These are phyloP conservation scores for Alouatta palliata DNA, from an alignment of 2,113 vertebrate species.

Conservation along the genomic window DNA sequence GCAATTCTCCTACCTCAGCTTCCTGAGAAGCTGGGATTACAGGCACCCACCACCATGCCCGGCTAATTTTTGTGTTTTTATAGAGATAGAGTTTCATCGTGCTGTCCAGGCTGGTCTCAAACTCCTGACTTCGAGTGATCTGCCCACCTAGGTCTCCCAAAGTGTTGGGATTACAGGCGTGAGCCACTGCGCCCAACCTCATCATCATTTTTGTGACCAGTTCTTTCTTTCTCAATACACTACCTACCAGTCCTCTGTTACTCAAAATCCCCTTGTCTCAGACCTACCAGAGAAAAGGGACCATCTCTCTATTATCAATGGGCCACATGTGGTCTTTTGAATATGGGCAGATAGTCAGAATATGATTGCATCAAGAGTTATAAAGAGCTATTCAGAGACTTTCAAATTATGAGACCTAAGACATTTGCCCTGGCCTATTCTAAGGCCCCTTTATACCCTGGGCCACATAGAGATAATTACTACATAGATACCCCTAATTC, in stretches of 20 bases:
- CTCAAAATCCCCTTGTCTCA: not conserved
- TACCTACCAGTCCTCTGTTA: not conserved
- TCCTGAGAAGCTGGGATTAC: too few relatives aligned
- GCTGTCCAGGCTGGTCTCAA: too few relatives aligned
- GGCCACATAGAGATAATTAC: not conserved
- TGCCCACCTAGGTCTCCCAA: too few relatives aligned
- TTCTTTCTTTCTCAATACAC: not conserved
- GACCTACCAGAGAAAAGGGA: not conserved
- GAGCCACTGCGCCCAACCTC: too few relatives aligned
- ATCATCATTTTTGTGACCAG: not conserved
- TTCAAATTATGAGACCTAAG: not conserved
- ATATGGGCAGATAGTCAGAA: not conserved
- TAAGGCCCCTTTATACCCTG: not conserved
- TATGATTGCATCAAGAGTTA: not conserved
- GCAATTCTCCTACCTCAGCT: too few relatives aligned
- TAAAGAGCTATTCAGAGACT: not conserved
- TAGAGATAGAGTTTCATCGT: too few relatives aligned
- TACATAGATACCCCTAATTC: not conserved
- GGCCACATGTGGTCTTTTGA: not conserved
- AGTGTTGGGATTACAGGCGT: too few relatives aligned
- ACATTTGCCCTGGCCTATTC: not conserved
- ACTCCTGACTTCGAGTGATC: too few relatives aligned
- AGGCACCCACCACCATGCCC: too few relatives aligned
- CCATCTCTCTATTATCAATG: accelerated
- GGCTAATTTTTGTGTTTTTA: too few relatives aligned